Evolutionary conservation across 2,113 vertebrate genomes (phyloP).

Genomic region (Lepidothrix coronata): DNA sequence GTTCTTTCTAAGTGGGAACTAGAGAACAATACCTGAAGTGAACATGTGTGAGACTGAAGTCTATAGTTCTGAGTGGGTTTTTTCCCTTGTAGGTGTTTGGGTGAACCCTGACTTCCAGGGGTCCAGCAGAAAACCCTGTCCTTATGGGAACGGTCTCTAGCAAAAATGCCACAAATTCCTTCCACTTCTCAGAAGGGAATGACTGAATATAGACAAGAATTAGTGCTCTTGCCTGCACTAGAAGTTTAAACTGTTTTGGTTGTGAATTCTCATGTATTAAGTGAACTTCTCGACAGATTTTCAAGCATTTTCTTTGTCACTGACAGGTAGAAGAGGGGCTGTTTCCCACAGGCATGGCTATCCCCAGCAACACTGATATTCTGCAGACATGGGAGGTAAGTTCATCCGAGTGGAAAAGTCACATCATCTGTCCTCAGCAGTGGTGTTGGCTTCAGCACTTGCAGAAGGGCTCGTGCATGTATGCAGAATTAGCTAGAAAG

Average conservation of each 20-base stretch:
- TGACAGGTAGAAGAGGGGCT: slow-evolving; percentile 76
- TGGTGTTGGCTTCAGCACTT: background rate
- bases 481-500: background rate
- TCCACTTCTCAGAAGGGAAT: background rate
- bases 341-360: slow-evolving; percentile 76
- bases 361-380: slow-evolving; percentile 75
- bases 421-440: background rate
- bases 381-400: slow-evolving; percentile 90
- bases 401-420: background rate
- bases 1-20: background rate
- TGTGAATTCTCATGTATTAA: background rate
- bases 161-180: background rate
- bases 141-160: background rate
- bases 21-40: background rate
- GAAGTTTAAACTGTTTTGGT: background rate
- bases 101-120: background rate
- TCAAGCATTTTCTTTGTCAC: background rate
- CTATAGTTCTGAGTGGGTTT: background rate
- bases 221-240: background rate
- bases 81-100: background rate
- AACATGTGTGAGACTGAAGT: background rate
- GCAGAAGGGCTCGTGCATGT: background rate
- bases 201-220: background rate
- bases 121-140: background rate
- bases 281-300: background rate